A percentile compares a stretch with the other conserved stretches of the same genome.
Evolutionary conservation across 2,797 vertebrate genomes (phyloP).

Genomic region (Pseudomugil gertrudae): DNA sequence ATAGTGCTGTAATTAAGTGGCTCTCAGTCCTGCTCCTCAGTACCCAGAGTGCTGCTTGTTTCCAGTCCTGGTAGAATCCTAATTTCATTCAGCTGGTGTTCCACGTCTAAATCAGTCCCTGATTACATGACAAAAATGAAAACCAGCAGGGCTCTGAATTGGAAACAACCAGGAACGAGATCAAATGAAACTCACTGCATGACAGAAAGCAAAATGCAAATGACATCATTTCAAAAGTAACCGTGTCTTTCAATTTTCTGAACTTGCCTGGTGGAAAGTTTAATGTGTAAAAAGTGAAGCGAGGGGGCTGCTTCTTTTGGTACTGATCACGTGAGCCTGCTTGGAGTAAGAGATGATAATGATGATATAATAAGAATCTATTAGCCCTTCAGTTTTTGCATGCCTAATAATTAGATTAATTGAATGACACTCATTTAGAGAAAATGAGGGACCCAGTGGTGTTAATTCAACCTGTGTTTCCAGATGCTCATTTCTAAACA

Average conservation of each 20-base stretch:
- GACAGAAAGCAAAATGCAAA: constrained; percentile 70
- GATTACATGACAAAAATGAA: constrained; percentile 74
- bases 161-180: constrained; percentile 55
- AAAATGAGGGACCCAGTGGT: constrained; percentile 79
- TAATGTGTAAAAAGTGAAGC: constrained; percentile 26
- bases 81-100: constrained; percentile 76
- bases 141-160: constrained; percentile 72
- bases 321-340: constrained; percentile 40
- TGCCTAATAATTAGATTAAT: constrained; percentile 84
- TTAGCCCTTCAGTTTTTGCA: constrained; percentile 79
- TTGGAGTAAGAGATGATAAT: constrained; percentile 73
- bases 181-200: constrained; percentile 39
- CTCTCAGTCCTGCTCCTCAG: constrained; percentile 62
- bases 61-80: constrained; percentile 60
- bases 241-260: constrained; percentile 49
- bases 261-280: constrained; percentile 44
- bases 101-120: constrained; percentile 72
- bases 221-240: constrained; percentile 60
- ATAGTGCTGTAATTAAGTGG: constrained; percentile 65
- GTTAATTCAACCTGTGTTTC: constrained; percentile 84
- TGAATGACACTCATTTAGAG: constrained; percentile 83
- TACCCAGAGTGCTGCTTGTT: constrained; percentile 60
- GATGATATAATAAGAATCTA: constrained; percentile 78
- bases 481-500: constrained; percentile 83
- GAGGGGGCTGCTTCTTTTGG: constrained; percentile 50